Evolutionary conservation across 2,113 vertebrate species (phyloP).

Genomic region (Bos javanicus): DNA sequence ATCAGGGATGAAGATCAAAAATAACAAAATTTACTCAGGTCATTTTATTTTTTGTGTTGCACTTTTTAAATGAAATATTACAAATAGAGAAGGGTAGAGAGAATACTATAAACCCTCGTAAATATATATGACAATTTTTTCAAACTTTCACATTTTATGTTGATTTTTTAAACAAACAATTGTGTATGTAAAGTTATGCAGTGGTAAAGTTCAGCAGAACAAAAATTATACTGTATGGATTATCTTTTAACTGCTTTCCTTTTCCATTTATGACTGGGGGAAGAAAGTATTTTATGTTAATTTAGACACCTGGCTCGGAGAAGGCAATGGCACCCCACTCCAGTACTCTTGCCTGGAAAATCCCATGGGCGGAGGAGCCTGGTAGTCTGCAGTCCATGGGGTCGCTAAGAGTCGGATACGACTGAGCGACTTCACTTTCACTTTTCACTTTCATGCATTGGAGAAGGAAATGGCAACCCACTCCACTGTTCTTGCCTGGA

Average conservation of each 20-base stretch:
- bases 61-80: constrained; percentile 21
- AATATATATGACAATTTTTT: constrained; percentile 9
- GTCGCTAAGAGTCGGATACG: no score
- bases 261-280: neutral
- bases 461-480: no score
- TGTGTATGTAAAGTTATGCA: constrained; percentile 30
- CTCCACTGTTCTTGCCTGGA: no score
- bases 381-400: no score
- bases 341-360: no score
- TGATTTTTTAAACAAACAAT: neutral
- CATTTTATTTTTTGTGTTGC: neutral
- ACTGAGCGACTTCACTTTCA: no score
- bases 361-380: no score
- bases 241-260: constrained; percentile 21
- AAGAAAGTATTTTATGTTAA: constrained; percentile 47
- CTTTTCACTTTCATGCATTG: no score
- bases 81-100: neutral
- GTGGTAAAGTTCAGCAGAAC: constrained; percentile 9
- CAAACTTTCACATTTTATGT: constrained; percentile 27
- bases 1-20: neutral
- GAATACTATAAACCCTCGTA: neutral
- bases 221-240: neutral
- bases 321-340: no score
- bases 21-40: neutral
- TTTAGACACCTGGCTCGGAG: constrained; percentile 23